Base-by-base conservation (phyloP, 2,797 vertebrate genomes). In the Pseudomugil tenellus region DNA sequence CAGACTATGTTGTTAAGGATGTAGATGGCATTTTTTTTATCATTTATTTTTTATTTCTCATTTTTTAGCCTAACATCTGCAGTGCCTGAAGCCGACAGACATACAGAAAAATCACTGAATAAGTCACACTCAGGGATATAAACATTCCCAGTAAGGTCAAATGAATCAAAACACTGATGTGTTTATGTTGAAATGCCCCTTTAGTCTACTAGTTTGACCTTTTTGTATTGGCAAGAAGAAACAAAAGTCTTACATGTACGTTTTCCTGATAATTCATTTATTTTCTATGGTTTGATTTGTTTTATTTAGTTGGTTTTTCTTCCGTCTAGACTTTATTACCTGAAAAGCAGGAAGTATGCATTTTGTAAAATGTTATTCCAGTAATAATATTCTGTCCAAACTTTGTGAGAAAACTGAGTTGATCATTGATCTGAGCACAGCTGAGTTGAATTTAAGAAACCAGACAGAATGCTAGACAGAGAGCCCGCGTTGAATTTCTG, bases 61-160 rank as follows among this genome's bases (percentile, higher is more conserved):
- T 28, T 37, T 25, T 48, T 63, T 34, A 35, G 70, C 66, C 73
- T 81, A 84, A 86, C 76, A 85, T 87, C 62, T 41, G 65, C 7
- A 0, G 52, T 58, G 76, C 55, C 81, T 77, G 58, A 63, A 73
- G 43, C 76, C 72, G 73, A 83, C 69, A 75, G 58, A 72, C 74
- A 74, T 76, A 83, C 70, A 75, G 62, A 72, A 75, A 74, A 75
- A 74, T 64, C 59, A 16, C 70, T 87, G 84, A 90, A 90, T 92
- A 89, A 89, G 79, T 86, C 75, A 85, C 85, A 70, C 69, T 64
- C 63, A 59, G 80, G 76, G 83, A 87, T 76, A 72, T 58, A 87
- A 88, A 84, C 76, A 76, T 86, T 85, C 82, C 64, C 57, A 53
- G 76, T 73, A 79, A 66, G 64, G 77, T 66, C 72, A 72, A 83